Evolutionary conservation across 2,113 vertebrate genomes (phyloP).

Genomic region (Platycercus adscitus): DNA sequence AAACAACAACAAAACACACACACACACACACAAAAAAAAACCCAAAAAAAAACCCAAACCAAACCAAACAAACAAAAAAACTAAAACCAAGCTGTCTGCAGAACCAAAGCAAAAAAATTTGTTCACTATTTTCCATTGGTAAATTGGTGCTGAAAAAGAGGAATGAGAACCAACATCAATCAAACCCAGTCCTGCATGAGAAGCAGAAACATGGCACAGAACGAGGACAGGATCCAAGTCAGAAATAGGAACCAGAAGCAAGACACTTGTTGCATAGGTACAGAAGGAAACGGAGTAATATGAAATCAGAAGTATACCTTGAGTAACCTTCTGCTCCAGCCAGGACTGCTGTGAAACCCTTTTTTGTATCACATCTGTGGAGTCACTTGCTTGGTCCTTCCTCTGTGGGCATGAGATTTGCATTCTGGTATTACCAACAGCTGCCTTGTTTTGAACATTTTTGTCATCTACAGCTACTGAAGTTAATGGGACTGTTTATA

Average conservation of each 20-base stretch:
- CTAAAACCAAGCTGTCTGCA: background rate
- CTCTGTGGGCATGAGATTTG: background rate
- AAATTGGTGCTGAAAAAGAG: background rate
- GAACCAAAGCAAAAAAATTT: background rate
- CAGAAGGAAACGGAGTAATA: background rate
- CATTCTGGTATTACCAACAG: background rate
- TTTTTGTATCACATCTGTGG: background rate
- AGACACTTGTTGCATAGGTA: background rate
- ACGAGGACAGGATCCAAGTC: background rate
- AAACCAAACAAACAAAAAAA: background rate
- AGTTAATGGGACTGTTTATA: background rate
- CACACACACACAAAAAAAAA: no score
- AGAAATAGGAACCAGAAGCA: background rate
- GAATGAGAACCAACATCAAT: background rate
- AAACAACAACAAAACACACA: background rate
- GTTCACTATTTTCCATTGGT: background rate
- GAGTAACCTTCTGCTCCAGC: background rate
- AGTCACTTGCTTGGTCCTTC: background rate
- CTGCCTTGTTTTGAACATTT: background rate
- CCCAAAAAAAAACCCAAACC: background rate
- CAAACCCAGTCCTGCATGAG: background rate
- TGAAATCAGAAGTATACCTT: background rate
- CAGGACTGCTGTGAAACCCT: background rate
- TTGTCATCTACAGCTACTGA: background rate
- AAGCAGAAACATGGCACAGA: background rate